Evolutionary conservation across 2,888 invertebrate species (phyloP).

Genomic region (Stomorhina lunata): DNA sequence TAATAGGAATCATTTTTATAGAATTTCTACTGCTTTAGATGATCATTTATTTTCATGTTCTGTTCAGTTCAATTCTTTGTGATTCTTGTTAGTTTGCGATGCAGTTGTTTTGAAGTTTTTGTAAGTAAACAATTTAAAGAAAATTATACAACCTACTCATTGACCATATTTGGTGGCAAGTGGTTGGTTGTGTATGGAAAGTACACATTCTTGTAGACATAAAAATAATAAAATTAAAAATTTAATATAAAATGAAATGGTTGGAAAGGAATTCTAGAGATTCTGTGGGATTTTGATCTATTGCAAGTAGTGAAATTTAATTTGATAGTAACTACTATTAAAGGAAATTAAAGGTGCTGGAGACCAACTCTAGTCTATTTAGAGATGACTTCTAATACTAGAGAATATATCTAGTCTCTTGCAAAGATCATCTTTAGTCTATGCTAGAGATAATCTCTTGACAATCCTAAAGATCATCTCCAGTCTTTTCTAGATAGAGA

Average conservation of each 20-base stretch:
- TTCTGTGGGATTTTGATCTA: neutral
- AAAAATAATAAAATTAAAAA: constrained; percentile 2
- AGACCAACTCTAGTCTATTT: too few relatives aligned
- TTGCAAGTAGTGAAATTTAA: neutral
- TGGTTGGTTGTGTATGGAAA: neutral
- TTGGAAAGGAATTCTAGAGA: neutral
- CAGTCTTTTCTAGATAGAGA: too few relatives aligned
- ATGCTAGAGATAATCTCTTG: too few relatives aligned
- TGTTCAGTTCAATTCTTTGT: constrained; percentile 9
- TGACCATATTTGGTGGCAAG: constrained; percentile 39
- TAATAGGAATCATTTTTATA: constrained; percentile 56
- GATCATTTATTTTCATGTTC: constrained; percentile 45
- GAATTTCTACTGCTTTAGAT: constrained; percentile 50
- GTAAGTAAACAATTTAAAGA: constrained; percentile 57
- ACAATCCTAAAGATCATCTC: too few relatives aligned
- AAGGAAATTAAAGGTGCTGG: neutral
- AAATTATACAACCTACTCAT: constrained; percentile 64
- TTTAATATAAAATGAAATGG: neutral
- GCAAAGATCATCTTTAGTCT: too few relatives aligned
- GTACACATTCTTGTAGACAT: neutral
- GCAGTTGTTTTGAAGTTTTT: constrained; percentile 3
- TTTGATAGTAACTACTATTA: constrained; percentile 1
- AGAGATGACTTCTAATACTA: too few relatives aligned
- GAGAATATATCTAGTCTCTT: too few relatives aligned
- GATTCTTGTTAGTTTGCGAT: constrained; percentile 1